These are phyloP conservation scores for Drosophila barbarae DNA, from an alignment of 2,888 invertebrate genomes.

Conservation along the genomic window DNA sequence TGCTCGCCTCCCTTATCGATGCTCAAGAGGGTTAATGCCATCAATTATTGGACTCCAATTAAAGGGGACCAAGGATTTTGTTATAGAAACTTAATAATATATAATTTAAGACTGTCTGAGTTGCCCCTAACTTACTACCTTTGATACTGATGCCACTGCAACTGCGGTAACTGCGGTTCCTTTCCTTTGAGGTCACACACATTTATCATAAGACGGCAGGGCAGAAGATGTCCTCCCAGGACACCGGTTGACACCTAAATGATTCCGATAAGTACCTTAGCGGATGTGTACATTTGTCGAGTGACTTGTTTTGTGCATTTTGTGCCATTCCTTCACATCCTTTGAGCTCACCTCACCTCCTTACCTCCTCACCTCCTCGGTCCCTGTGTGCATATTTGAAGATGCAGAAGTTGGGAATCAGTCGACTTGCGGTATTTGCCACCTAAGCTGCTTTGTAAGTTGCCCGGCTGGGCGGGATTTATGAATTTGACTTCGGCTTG, in stretches of 20 bases:
- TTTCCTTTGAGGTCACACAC: constrained; percentile 9
- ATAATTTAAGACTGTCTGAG: neutral
- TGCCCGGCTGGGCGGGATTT: constrained; percentile 42
- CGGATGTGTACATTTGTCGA: constrained; percentile 49
- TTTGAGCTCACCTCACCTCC: neutral
- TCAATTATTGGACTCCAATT: constrained; percentile 2
- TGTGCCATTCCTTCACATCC: neutral
- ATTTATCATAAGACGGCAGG: constrained; percentile 12
- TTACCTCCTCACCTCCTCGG: neutral
- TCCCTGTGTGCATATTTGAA: constrained; percentile 39
- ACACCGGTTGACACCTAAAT: constrained; percentile 13
- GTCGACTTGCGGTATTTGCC: constrained; percentile 38
- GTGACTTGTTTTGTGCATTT: constrained; percentile 66
- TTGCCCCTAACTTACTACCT: neutral
- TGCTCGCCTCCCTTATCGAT: constrained; percentile 2
- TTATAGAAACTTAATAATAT: neutral
- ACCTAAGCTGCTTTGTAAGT: constrained; percentile 42
- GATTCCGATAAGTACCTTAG: constrained; percentile 35
- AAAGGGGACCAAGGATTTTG: neutral
- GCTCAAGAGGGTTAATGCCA: neutral
- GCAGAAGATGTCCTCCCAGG: neutral
- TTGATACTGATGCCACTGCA: neutral
- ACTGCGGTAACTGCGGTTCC: constrained; percentile 1
- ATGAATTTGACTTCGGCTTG: constrained; percentile 55
- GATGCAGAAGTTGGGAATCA: constrained; percentile 44